Conservation (phyloP, 2,797 vertebrate species). For the Tragopan temminckii region DNA sequence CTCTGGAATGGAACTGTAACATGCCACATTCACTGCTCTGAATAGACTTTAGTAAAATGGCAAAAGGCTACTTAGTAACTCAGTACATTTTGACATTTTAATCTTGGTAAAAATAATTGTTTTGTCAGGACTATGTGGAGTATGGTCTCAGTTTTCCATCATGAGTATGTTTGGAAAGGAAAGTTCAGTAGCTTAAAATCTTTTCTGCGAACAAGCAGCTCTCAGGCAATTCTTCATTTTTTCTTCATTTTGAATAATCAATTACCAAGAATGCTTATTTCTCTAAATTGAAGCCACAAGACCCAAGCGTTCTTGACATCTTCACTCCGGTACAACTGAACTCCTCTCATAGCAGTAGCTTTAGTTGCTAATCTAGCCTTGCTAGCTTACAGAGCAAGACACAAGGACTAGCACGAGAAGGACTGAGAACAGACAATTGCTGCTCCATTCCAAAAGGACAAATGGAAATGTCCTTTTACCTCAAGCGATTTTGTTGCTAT, state of each 20-base stretch:
- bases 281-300: not conserved
- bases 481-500: constrained; percentile 7
- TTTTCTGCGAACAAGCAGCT: not conserved
- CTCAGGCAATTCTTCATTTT: not conserved
- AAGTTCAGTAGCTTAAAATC: not conserved
- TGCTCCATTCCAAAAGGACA: not conserved
- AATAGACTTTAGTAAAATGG: not conserved
- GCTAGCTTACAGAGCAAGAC: not conserved
- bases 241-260: not conserved
- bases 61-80: not conserved
- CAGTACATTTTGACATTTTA: not conserved
- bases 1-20: not conserved
- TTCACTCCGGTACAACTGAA: not conserved
- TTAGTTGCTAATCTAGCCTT: not conserved
- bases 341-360: not conserved
- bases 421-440: not conserved
- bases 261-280: not conserved
- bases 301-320: not conserved
- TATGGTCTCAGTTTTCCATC: not conserved
- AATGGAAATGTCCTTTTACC: not conserved
- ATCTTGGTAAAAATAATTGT: not conserved
- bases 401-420: not conserved
- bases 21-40: not conserved
- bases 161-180: not conserved
- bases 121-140: not conserved